A percentile compares a stretch with the other conserved stretches of the same genome.
These are phyloP conservation scores for Amblyteles armatorius DNA, from an alignment of 2,888 invertebrate genomes.

Conservation along the genomic window DNA sequence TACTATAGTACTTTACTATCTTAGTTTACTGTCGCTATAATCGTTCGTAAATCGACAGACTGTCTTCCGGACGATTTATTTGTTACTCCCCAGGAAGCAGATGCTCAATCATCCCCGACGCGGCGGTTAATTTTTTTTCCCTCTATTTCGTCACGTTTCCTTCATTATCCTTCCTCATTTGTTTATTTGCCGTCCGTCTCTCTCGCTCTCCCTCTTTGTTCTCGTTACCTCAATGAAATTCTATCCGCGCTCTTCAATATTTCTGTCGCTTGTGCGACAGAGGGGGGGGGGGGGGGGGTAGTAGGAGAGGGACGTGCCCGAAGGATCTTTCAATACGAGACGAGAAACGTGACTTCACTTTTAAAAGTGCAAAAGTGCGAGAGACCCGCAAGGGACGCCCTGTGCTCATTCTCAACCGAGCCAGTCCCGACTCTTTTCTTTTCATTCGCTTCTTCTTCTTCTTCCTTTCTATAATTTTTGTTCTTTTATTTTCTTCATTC, in stretches of 20 bases:
- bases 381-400: conserved; percentile 9
- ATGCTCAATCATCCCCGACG: background rate
- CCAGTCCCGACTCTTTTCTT: background rate
- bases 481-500: conserved; percentile 6
- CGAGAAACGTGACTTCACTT: conserved; percentile 68
- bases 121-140: background rate
- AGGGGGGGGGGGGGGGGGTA: background rate
- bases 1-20: no score
- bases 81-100: background rate
- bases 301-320: conserved; percentile 13
- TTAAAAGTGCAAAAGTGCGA: conserved; percentile 64
- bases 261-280: conserved; percentile 49
- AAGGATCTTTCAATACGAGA: conserved; percentile 69
- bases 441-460: conserved; percentile 21
- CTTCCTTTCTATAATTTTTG: background rate
- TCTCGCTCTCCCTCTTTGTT: conserved; percentile 34
- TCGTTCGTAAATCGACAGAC: background rate
- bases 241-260: conserved; percentile 61
- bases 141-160: background rate
- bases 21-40: no score
- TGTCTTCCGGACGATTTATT: background rate
- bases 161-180: conserved; percentile 19
- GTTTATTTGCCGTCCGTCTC: conserved; percentile 13
- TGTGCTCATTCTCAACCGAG: conserved; percentile 52
- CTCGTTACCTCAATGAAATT: conserved; percentile 65